Percentiles rank a stretch among this genome's conserved stretches.
Conservation (phyloP, 2,888 invertebrate species). For the Catocala sponsa region DNA sequence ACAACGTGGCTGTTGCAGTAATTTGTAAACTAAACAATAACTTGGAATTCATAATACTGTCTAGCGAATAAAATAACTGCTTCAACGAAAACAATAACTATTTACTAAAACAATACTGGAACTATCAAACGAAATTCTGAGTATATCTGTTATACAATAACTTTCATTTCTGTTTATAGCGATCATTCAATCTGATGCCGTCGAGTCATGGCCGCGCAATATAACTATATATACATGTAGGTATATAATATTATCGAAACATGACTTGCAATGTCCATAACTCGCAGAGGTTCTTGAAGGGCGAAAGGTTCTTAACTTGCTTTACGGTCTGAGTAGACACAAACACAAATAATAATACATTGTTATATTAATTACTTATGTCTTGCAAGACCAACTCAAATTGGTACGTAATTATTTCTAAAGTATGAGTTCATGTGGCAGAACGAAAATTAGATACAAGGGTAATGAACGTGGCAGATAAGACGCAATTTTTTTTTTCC, state of each 20-base stretch:
- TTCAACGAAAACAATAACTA: background rate
- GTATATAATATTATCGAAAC: slow-evolving; percentile 31
- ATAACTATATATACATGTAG: slow-evolving; percentile 29
- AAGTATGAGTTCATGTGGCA: background rate
- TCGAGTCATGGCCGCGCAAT: slow-evolving; percentile 46
- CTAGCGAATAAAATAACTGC: no score
- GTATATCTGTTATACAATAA: slow-evolving; percentile 11
- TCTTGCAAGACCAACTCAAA: no score
- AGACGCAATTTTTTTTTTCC: no score
- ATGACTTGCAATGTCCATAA: slow-evolving; percentile 40
- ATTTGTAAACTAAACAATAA: no score
- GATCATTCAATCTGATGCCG: slow-evolving; percentile 29
- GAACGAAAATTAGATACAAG: no score
- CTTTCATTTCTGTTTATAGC: slow-evolving; percentile 11
- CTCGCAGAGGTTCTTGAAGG: slow-evolving; percentile 12
- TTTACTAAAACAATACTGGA: background rate
- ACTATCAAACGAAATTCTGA: slow-evolving; percentile 7
- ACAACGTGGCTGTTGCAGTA: no score
- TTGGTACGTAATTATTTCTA: no score
- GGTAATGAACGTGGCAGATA: no score
- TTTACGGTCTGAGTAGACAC: slow-evolving; percentile 4
- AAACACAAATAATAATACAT: slow-evolving; percentile 7
- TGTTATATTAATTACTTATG: no score
- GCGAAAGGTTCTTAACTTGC: slow-evolving; percentile 13
- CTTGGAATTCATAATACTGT: no score